Evolutionary conservation across 2,888 invertebrate species (phyloP), one percentile per base, ranked within the genome.

Genomic region (Eremobia ochroleuca): DNA sequence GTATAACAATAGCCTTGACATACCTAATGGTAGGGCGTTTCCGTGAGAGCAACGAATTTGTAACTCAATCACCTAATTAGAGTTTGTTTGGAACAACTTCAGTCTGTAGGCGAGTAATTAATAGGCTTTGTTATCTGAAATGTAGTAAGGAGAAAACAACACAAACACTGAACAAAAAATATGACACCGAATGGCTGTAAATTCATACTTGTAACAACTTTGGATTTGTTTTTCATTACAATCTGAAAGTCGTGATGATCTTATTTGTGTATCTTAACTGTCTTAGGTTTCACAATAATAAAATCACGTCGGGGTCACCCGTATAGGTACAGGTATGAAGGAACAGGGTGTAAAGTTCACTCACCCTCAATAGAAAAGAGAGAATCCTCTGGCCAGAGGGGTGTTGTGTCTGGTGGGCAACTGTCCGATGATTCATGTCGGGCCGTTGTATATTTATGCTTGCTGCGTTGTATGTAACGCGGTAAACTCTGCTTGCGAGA

Each of bases 1-100:
- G 76, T 77, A 72, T 88, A 87, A 92, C 90, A 92, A 93, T 90
- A 92, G 91, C 88, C 88, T 91, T 90, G 86, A 88, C 89, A 88
- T 89, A 88, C 89, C 88, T 89, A 91, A 91, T 89, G 87, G 87
- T 86, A 85, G 83, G 77, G 90, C 89, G 82, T 91, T 91, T 90
- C 77, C 86, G 86, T 85, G 85, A 91, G 87, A 87, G 81, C 83
- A 92, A 91, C 91, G 90, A 95, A 93, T 94, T 94, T 93, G 94
- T 94, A 95, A 95, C 94, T 94, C 93, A 93, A 95, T 94, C 93
- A 92, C 90, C 92, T 94, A 94, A 95, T 95, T 94, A 94, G 92
- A 93, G 89, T 92, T 94, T 95, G 94, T 95, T 93, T 88, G 88
- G 84, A 92, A 92, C 92, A 93, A 90, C 91, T 91, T 85, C 87